phyloP scores from a whole-genome alignment of 1,140 invertebrate genomes.

The Manduca sexta region DNA sequence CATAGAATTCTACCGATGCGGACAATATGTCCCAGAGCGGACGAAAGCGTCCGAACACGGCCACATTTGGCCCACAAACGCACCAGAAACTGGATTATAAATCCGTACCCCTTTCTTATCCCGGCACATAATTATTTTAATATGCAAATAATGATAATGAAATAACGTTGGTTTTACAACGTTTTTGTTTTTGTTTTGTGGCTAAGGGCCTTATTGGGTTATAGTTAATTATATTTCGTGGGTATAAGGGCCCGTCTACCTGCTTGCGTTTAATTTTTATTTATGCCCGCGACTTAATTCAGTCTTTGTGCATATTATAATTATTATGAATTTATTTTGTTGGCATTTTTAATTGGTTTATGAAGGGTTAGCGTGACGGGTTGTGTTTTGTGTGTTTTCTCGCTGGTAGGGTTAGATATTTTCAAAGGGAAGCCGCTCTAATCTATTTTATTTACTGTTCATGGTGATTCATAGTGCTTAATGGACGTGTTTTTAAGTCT shows the following conservation, averaged over 20 bases:
- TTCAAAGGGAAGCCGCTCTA: too few relatives aligned
- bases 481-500: too few relatives aligned
- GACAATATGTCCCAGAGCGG: too few relatives aligned
- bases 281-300: constrained; percentile 26
- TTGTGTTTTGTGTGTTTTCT: neutral
- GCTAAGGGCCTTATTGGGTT: constrained; percentile 31
- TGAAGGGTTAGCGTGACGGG: neutral
- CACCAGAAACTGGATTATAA: neutral
- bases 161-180: constrained; percentile 25
- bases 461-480: too few relatives aligned
- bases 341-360: neutral
- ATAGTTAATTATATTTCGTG: constrained; percentile 35
- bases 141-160: constrained; percentile 47
- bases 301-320: constrained; percentile 29
- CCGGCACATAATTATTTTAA: constrained; percentile 37
- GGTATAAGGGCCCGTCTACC: constrained; percentile 17
- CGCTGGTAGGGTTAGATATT: too few relatives aligned
- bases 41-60: too few relatives aligned
- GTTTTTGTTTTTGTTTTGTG: constrained; percentile 28
- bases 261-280: constrained; percentile 28
- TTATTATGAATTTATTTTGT: constrained; percentile 15
- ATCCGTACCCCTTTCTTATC: neutral
- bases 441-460: too few relatives aligned
- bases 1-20: too few relatives aligned
- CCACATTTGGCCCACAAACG: too few relatives aligned